Evolutionary conservation across 2,888 invertebrate genomes (phyloP).

Genomic region (Gari tellinella): DNA sequence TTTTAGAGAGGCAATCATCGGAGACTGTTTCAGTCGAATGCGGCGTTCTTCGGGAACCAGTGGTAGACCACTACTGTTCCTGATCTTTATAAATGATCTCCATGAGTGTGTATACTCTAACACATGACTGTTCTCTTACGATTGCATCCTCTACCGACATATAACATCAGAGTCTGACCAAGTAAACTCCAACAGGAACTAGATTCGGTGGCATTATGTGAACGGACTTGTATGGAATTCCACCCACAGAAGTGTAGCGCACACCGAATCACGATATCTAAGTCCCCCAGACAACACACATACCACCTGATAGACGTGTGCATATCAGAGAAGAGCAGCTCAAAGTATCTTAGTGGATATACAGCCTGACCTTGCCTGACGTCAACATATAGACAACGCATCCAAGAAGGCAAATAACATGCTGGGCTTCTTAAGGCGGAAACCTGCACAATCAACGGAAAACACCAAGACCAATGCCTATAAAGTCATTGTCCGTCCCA

Average conservation of each 20-base stretch:
- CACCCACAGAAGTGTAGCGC: slow-evolving; percentile 38
- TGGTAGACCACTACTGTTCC: too few species aligned
- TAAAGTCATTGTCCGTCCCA: slow-evolving; percentile 9
- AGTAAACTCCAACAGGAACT: neutral
- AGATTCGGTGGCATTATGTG: too few species aligned
- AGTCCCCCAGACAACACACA: neutral
- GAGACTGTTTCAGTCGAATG: too few species aligned
- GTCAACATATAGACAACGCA: slow-evolving; percentile 18
- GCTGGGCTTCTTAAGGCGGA: too few species aligned
- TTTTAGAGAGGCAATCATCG: too few species aligned
- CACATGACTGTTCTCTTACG: slow-evolving; percentile 1
- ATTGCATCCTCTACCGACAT: slow-evolving; percentile 4
- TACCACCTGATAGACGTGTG: slow-evolving; percentile 13
- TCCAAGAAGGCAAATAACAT: too few species aligned
- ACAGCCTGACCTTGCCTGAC: slow-evolving; percentile 16
- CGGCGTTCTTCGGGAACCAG: too few species aligned
- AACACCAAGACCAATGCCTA: slow-evolving; percentile 19
- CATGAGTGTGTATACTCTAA: neutral
- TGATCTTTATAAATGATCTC: too few species aligned
- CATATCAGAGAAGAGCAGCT: neutral
- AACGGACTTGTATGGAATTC: slow-evolving; percentile 9
- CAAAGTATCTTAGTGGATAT: slow-evolving; percentile 25
- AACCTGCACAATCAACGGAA: neutral
- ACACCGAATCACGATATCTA: slow-evolving; percentile 20
- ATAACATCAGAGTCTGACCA: neutral